Evolutionary conservation across 2,113 vertebrate genomes (phyloP).

Genomic region (Eira barbara): DNA sequence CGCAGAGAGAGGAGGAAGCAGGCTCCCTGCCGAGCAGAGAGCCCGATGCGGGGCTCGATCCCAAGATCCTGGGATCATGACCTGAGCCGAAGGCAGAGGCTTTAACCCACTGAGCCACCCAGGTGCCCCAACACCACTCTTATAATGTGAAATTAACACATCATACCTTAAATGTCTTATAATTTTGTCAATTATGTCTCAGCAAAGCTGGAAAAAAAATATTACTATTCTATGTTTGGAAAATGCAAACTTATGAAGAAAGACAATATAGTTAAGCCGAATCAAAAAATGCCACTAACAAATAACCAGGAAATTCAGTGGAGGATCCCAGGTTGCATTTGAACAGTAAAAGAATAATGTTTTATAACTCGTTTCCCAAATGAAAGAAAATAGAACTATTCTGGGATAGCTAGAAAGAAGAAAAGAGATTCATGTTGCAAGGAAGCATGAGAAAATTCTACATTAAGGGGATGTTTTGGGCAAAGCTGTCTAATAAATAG

Average conservation of each 20-base stretch:
- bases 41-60: no score
- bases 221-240: not conserved
- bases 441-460: not conserved
- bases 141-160: not conserved
- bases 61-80: no score
- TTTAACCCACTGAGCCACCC: no score
- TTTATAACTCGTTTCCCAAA: slow-evolving; percentile 29
- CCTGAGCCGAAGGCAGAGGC: no score
- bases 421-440: not conserved
- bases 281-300: slow-evolving; percentile 11
- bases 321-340: not conserved
- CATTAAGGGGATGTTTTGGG: not conserved
- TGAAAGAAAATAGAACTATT: not conserved
- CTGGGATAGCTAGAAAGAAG: not conserved
- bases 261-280: not conserved
- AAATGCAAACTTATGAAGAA: not conserved
- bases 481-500: slow-evolving; percentile 46
- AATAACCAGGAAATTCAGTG: not conserved
- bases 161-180: not conserved
- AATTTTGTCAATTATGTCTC: not conserved
- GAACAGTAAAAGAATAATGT: not conserved
- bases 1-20: no score
- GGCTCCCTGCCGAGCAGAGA: no score
- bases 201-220: not conserved
- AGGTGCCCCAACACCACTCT: not conserved